A percentile compares a stretch with the other conserved stretches of the same genome.
Evolutionary conservation across 2,797 vertebrate genomes (phyloP).

Genomic region (Sandelia bainsii): DNA sequence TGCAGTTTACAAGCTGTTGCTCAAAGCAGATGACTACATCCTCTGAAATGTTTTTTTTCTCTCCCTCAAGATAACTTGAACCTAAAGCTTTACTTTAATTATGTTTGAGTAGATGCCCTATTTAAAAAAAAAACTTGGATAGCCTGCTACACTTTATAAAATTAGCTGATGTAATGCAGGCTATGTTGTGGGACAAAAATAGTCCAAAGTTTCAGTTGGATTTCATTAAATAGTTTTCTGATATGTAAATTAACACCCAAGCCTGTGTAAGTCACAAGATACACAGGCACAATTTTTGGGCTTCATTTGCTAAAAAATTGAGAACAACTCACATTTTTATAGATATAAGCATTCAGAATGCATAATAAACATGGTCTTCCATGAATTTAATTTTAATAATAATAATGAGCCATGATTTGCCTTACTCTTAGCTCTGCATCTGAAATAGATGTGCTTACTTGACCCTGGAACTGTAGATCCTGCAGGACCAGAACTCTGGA

Average conservation of each 20-base stretch:
- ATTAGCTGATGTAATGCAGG: slow-evolving; percentile 26
- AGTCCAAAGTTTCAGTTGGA: background rate
- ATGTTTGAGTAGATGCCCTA: slow-evolving; percentile 12
- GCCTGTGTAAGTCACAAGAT: slow-evolving; percentile 18
- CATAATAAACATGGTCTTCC: slow-evolving; percentile 45
- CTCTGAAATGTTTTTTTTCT: slow-evolving; percentile 33
- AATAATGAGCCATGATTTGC: slow-evolving; percentile 52
- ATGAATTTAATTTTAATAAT: slow-evolving; percentile 60
- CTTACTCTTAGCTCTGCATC: slow-evolving; percentile 57
- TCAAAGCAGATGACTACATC: slow-evolving; percentile 36
- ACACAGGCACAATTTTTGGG: background rate
- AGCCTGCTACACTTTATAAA: slow-evolving; percentile 4
- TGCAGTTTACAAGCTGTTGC: background rate
- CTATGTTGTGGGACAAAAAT: slow-evolving; percentile 15
- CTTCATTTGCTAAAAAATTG: slow-evolving; percentile 24
- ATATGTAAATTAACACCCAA: slow-evolving; percentile 27
- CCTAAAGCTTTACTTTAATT: slow-evolving; percentile 11
- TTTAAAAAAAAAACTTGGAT: slow-evolving; percentile 27
- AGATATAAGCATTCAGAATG: slow-evolving; percentile 40
- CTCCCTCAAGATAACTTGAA: slow-evolving; percentile 19
- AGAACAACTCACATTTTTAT: slow-evolving; percentile 28
- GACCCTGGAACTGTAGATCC: slow-evolving; percentile 45
- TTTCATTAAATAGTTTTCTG: slow-evolving; percentile 18
- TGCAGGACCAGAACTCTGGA: slow-evolving; percentile 42
- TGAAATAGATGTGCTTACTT: slow-evolving; percentile 70